Base-by-base conservation (phyloP, 1,140 invertebrate species). In the Tenebrio molitor region DNA sequence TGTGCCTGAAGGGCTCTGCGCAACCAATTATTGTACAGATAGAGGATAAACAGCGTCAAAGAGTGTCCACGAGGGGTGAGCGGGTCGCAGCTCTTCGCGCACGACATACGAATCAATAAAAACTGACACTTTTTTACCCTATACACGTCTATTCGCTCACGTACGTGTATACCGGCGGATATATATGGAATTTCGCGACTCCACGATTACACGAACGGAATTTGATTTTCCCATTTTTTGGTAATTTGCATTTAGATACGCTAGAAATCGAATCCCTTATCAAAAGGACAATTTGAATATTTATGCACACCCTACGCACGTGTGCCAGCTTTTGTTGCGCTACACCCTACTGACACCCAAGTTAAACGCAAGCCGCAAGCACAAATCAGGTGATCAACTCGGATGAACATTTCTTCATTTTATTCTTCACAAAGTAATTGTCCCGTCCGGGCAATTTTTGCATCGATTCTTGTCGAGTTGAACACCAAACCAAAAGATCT, bases 61-160 rank as follows among this genome's bases (percentile, higher is more conserved):
- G 53, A 69, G 10, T 58, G 44, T 68, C 41, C 39, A n/a, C 42
- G 65, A 33, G 41, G 65, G 65, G 65, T 46, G 39, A 29, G 65
- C 15, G 65, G 41, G 41, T 42, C 64, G 65, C n/a, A 15, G 36
- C 58, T 69, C 70, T 69, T 64, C 71, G 74, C 74, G 71, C 74
- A 75, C 76, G 67, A 77, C 76, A 77, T 75, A 66, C 73, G 76
- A 77, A 77, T 77, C 76, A 77, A 77, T 77, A 77, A 77, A 77
- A 77, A 77, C 76, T 74, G 76, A 77, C 76, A 77, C 76, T 77
- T 77, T 77, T 77, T 77, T 73, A 68, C 68, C 70, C 73, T 25
- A 72, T 68, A 74, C 67, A 75, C 71, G 62, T 67, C 66, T 70
- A 74, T 74, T 62, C 68, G 66, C 62, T 73, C 72, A 73, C 72